phyloP scores from a whole-genome alignment of 2,888 invertebrate genomes.

The Plagodis dolabraria region DNA sequence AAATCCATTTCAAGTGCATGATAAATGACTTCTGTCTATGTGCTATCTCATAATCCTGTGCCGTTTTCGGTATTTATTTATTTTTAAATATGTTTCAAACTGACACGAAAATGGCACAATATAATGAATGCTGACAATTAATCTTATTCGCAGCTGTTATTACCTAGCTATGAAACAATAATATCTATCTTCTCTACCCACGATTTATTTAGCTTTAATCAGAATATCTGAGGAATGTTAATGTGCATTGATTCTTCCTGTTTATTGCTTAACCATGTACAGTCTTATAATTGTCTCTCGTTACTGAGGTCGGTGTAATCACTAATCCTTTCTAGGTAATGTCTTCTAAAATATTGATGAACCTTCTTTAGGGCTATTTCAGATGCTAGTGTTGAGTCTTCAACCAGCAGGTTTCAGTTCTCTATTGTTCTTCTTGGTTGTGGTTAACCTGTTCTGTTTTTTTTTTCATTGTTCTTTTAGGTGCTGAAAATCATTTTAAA shows the following conservation, averaged over 20 bases:
- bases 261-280: constrained; percentile 17
- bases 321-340: constrained; percentile 6
- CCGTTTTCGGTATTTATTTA: constrained; percentile 51
- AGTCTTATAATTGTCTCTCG: constrained; percentile 4
- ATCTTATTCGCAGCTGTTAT: constrained; percentile 44
- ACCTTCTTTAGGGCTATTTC: constrained; percentile 12
- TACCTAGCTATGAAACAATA: constrained; percentile 10
- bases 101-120: constrained; percentile 57
- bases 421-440: neutral
- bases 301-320: neutral
- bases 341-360: constrained; percentile 15
- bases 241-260: constrained; percentile 20
- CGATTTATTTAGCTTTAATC: constrained; percentile 18
- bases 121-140: constrained; percentile 60
- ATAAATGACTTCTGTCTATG: constrained; percentile 53
- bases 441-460: constrained; percentile 1
- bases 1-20: constrained; percentile 61
- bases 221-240: constrained; percentile 17
- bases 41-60: constrained; percentile 58
- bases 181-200: constrained; percentile 3
- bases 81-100: neutral
- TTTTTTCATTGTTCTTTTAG: constrained; percentile 10
- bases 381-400: constrained; percentile 26
- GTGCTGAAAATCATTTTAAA: constrained; percentile 21
- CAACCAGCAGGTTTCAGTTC: constrained; percentile 13